phyloP scores from a whole-genome alignment of 1,140 invertebrate species.

The Mactra quadrangularis region DNA sequence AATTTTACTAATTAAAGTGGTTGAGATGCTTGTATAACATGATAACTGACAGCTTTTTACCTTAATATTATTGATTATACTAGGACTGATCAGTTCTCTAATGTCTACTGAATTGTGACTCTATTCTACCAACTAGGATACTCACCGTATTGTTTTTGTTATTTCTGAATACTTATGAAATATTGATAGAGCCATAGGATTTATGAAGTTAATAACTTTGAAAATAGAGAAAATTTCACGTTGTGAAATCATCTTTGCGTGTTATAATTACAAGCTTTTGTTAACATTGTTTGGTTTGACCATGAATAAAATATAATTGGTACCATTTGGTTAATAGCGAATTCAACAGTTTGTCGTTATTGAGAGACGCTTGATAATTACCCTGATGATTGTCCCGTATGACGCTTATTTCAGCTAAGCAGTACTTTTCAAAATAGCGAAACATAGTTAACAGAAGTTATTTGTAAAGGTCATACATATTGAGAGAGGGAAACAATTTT shows the following conservation, averaged over 20 bases:
- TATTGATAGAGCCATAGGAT: conserved; percentile 27
- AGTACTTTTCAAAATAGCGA: conserved; percentile 10
- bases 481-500: conserved; percentile 10
- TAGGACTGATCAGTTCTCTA: conserved; percentile 13
- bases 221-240: background rate
- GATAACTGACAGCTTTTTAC: conserved; percentile 33
- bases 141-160: background rate
- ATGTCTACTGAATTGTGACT: background rate
- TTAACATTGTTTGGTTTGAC: conserved; percentile 31
- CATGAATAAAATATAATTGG: conserved; percentile 55
- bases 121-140: conserved; percentile 1
- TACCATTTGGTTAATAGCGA: conserved; percentile 39
- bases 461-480: conserved; percentile 33
- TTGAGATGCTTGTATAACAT: conserved; percentile 31
- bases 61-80: conserved; percentile 39
- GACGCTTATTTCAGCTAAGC: conserved; percentile 13
- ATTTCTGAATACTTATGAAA: conserved; percentile 25
- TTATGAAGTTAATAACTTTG: conserved; percentile 1
- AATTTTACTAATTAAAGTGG: conserved; percentile 59
- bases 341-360: conserved; percentile 38
- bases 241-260: conserved; percentile 18
- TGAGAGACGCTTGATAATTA: conserved; percentile 13
- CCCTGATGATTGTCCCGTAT: conserved; percentile 38
- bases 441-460: conserved; percentile 40
- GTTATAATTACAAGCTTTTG: conserved; percentile 28